Evolutionary conservation across 2,797 vertebrate species (phyloP).

Genomic region (Orientallactaga sibirica): DNA sequence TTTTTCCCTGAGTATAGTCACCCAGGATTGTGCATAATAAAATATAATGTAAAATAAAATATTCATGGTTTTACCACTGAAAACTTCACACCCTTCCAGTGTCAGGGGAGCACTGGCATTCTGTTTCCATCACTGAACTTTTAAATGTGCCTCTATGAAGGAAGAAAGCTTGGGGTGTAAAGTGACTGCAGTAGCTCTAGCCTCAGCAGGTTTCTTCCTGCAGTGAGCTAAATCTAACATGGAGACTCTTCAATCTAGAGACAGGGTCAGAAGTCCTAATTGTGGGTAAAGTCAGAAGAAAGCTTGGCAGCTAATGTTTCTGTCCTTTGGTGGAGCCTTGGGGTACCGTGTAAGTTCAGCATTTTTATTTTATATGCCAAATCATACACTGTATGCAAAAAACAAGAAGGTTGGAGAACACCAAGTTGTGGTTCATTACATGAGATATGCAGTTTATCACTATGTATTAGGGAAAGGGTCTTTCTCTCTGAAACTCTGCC

Average conservation of each 20-base stretch:
- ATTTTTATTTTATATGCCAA: background rate
- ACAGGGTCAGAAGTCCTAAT: background rate
- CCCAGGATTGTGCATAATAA: background rate
- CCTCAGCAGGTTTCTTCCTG: background rate
- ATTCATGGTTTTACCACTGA: background rate
- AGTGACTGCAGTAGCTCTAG: background rate
- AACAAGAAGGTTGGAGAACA: background rate
- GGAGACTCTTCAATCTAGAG: background rate
- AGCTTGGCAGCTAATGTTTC: background rate
- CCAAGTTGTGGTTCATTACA: background rate
- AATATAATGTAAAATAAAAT: conserved; percentile 1
- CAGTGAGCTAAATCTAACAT: background rate
- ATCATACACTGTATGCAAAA: background rate
- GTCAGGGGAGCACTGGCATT: background rate
- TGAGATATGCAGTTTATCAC: background rate
- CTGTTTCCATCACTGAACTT: no score
- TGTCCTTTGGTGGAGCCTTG: background rate
- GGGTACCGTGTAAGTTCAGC: background rate
- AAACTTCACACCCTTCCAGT: background rate
- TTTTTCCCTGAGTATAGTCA: background rate
- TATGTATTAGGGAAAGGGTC: background rate
- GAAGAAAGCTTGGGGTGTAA: background rate
- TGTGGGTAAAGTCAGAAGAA: background rate
- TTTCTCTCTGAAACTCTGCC: background rate
- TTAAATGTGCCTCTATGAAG: background rate